Evolutionary conservation across 2,113 vertebrate species (phyloP).

Genomic region (Nicator chloris): DNA sequence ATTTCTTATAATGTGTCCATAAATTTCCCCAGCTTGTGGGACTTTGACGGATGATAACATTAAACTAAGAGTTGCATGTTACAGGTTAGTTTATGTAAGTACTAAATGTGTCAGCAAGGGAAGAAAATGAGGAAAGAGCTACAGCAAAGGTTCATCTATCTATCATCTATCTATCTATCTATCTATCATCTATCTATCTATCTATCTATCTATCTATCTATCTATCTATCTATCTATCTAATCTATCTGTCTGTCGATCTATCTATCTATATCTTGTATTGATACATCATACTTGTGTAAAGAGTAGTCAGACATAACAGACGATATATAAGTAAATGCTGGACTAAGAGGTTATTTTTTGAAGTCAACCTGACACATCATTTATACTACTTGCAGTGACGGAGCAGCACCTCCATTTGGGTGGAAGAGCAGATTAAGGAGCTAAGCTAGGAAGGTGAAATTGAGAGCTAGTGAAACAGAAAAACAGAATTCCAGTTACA

Average conservation of each 20-base stretch:
- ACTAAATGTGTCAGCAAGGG: not conserved
- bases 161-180: not conserved
- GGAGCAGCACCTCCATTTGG: not conserved
- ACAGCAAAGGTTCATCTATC: not conserved
- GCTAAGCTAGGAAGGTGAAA: not conserved
- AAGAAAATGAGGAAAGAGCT: not conserved
- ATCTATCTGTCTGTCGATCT: not conserved
- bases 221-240: not conserved
- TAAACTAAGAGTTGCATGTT: not conserved
- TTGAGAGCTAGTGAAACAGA: not conserved
- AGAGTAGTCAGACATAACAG: not conserved
- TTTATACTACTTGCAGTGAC: not conserved
- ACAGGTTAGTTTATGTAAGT: not conserved
- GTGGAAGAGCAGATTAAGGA: not conserved
- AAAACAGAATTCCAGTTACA: not conserved
- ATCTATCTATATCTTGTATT: not conserved
- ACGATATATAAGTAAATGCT: not conserved
- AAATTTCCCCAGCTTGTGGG: not conserved
- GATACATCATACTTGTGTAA: not conserved
- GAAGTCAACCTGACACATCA: not conserved
- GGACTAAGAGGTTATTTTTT: not conserved
- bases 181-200: not conserved
- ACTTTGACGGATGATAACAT: not conserved
- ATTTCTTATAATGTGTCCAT: not conserved
- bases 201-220: not conserved